Conservation (phyloP, 2,797 vertebrate genomes). For the Scleropages formosus region DNA sequence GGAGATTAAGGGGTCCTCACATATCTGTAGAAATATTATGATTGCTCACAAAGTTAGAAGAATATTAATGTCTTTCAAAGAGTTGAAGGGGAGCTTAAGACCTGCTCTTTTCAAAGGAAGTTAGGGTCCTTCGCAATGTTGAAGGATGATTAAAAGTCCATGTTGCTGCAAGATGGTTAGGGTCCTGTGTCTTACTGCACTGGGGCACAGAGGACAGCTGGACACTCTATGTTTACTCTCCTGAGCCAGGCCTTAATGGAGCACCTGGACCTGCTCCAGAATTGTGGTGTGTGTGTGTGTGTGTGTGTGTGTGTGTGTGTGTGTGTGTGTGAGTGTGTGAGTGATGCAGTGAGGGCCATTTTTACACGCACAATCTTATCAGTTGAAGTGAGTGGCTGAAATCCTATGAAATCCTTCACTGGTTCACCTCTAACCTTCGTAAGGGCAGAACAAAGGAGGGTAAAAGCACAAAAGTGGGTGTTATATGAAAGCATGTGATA, state of each 20-base stretch:
- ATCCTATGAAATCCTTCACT: background rate
- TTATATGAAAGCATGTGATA: background rate
- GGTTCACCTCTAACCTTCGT: background rate
- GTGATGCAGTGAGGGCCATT: background rate
- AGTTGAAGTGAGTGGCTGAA: background rate
- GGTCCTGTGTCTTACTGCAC: background rate
- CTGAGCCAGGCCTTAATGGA: slow-evolving; percentile 17
- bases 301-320: too few relatives aligned
- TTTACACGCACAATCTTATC: slow-evolving; percentile 21
- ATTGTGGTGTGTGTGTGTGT: background rate
- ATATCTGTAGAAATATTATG: too few relatives aligned
- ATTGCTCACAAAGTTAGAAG: slow-evolving; percentile 1
- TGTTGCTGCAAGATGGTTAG: background rate
- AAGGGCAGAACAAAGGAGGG: background rate
- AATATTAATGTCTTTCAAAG: background rate
- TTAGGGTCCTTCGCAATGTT: background rate
- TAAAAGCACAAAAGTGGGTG: background rate
- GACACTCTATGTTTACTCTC: slow-evolving; percentile 16
- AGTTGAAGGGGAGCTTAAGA: background rate
- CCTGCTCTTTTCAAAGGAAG: background rate
- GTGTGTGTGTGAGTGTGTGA: too few relatives aligned
- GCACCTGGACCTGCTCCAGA: slow-evolving; percentile 17
- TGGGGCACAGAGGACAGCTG: background rate
- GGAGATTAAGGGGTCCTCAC: background rate
- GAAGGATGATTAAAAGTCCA: background rate